Percentiles rank a stretch among this genome's conserved stretches.
Evolutionary conservation across 2,888 invertebrate genomes (phyloP).

Genomic region (Dinocampus coccinellae): DNA sequence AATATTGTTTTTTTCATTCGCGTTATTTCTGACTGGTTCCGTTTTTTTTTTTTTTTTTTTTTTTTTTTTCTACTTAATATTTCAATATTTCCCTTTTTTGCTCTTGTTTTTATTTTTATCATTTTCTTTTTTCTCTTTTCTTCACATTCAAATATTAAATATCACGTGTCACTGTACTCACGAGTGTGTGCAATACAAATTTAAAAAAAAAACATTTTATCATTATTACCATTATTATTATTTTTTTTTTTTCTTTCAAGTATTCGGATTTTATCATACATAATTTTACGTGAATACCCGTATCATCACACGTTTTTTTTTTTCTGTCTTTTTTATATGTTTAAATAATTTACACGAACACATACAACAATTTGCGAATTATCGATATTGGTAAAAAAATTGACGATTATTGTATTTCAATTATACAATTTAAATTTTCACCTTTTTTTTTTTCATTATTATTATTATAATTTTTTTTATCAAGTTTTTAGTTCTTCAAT

Average conservation of each 20-base stretch:
- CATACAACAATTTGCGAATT: constrained; percentile 33
- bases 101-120: neutral
- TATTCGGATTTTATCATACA: neutral
- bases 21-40: too few relatives aligned
- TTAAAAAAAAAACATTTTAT: too few relatives aligned
- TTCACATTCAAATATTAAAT: neutral
- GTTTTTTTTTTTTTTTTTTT: neutral
- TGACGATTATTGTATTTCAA: constrained; percentile 21
- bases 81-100: neutral
- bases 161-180: neutral
- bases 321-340: neutral
- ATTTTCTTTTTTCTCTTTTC: neutral
- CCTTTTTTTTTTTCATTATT: neutral
- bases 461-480: constrained; percentile 1
- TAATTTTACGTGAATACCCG: neutral
- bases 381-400: constrained; percentile 28
- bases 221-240: too few relatives aligned
- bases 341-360: too few relatives aligned
- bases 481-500: neutral
- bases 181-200: neutral
- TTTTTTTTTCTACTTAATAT: neutral
- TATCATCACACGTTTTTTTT: neutral
- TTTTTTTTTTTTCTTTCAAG: too few relatives aligned
- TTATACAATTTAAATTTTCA: constrained; percentile 27
- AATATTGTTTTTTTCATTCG: too few relatives aligned